phyloP scores from a whole-genome alignment of 1,140 invertebrate species.

The Teleogryllus occipitalis region DNA sequence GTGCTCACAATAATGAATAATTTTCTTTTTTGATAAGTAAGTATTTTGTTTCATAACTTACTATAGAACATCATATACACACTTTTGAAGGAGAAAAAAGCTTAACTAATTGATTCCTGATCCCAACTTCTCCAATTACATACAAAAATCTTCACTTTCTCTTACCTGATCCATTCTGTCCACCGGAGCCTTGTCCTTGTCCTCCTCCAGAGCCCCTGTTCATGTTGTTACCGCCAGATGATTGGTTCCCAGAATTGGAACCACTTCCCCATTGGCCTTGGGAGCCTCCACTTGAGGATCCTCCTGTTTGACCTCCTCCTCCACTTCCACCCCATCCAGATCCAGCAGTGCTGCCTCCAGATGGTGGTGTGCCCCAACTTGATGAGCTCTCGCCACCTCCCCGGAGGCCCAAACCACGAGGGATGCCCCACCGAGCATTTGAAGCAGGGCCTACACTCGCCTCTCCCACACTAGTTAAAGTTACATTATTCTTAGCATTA shows the following conservation, averaged over 20 bases:
- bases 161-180: constrained; percentile 37
- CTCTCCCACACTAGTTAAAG: constrained; percentile 22
- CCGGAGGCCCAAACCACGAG: constrained; percentile 48
- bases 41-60: no score
- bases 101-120: no score
- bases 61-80: no score
- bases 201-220: constrained; percentile 18
- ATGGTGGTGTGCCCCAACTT: constrained; percentile 54
- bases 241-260: constrained; percentile 18
- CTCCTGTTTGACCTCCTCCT: constrained; percentile 6
- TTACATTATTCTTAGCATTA: constrained; percentile 24
- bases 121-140: no score
- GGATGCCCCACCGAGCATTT: constrained; percentile 46
- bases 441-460: constrained; percentile 29
- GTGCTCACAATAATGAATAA: no score
- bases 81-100: no score
- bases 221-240: constrained; percentile 19
- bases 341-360: constrained; percentile 39
- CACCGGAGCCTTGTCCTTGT: constrained; percentile 37
- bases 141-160: no score
- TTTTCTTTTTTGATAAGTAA: no score
- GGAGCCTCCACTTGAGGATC: not conserved
- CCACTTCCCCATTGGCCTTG: constrained; percentile 21
- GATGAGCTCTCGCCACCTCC: constrained; percentile 72
- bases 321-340: constrained; percentile 29